Evolutionary conservation across 2,797 vertebrate species (phyloP).

Genomic region (Carduelis carduelis): DNA sequence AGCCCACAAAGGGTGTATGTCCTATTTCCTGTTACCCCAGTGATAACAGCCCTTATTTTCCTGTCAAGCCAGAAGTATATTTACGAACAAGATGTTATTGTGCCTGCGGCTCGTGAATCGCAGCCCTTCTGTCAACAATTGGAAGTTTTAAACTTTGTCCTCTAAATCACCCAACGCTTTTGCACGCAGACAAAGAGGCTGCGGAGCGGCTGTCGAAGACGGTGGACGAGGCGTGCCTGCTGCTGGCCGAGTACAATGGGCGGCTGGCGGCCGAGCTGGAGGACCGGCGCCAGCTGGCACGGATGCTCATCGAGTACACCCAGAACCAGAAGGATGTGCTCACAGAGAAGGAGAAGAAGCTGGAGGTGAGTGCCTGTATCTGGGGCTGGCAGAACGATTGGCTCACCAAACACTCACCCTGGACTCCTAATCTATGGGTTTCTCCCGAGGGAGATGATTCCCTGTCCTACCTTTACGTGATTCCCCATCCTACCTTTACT

Average conservation of each 20-base stretch:
- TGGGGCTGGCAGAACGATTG: rapidly evolving
- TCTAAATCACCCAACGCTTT: background rate
- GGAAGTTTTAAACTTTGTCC: background rate
- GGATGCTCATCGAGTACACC: constrained; percentile 97
- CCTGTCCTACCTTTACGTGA: background rate
- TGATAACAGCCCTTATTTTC: background rate
- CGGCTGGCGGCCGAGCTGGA: constrained; percentile 95
- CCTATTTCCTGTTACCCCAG: background rate
- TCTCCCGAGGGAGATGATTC: rapidly evolving
- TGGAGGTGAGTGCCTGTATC: constrained; percentile 80
- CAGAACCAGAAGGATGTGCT: constrained; percentile 93
- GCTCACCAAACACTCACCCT: rapidly evolving
- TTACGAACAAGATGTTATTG: background rate
- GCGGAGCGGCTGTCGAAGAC: constrained; percentile 96
- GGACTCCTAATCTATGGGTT: background rate
- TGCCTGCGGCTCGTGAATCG: background rate
- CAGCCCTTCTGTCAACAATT: background rate
- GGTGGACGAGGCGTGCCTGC: constrained; percentile 94
- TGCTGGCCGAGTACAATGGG: constrained; percentile 96
- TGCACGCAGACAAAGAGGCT: constrained; percentile 89
- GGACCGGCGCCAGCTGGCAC: constrained; percentile 93
- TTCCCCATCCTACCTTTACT: background rate
- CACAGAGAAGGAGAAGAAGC: constrained; percentile 92
- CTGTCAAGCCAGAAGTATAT: background rate
- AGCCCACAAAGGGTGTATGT: background rate